These are phyloP conservation scores for Neuroterus valhalla DNA, from an alignment of 1,140 invertebrate genomes.

Conservation along the genomic window DNA sequence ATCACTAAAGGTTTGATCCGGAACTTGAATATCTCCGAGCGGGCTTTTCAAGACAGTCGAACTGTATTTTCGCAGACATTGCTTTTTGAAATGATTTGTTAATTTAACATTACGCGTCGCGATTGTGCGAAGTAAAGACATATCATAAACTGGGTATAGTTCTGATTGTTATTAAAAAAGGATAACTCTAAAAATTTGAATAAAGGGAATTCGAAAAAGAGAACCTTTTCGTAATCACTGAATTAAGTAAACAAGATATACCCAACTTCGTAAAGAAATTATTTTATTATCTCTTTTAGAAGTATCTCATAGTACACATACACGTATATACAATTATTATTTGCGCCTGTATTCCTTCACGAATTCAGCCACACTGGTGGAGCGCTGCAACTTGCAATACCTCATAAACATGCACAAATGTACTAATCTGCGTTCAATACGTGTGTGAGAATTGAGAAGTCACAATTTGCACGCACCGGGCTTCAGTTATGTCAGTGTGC, in stretches of 20 bases:
- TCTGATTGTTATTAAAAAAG: not conserved
- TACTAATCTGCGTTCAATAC: constrained; percentile 19
- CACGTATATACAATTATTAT: constrained; percentile 28
- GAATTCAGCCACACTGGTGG: constrained; percentile 26
- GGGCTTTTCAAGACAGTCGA: constrained; percentile 57
- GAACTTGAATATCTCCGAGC: constrained; percentile 74
- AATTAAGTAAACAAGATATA: constrained; percentile 10
- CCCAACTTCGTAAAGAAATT: not conserved
- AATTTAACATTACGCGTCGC: constrained; percentile 34
- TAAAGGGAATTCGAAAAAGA: not conserved
- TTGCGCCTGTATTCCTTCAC: constrained; percentile 21
- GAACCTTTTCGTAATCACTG: not conserved
- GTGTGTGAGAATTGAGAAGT: constrained; percentile 27
- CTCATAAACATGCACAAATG: constrained; percentile 25
- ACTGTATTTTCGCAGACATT: constrained; percentile 41
- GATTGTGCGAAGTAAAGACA: constrained; percentile 33
- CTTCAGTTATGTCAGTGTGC: constrained; percentile 7
- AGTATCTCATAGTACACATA: constrained; percentile 3
- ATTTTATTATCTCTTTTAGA: not conserved
- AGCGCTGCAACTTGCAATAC: constrained; percentile 15
- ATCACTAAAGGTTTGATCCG: constrained; percentile 70
- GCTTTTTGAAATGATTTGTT: constrained; percentile 21
- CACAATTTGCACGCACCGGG: constrained; percentile 19
- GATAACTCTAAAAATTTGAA: not conserved
- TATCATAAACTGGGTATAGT: not conserved